Conservation (phyloP, 2,113 vertebrate genomes). For the Xenopus borealis region DNA sequence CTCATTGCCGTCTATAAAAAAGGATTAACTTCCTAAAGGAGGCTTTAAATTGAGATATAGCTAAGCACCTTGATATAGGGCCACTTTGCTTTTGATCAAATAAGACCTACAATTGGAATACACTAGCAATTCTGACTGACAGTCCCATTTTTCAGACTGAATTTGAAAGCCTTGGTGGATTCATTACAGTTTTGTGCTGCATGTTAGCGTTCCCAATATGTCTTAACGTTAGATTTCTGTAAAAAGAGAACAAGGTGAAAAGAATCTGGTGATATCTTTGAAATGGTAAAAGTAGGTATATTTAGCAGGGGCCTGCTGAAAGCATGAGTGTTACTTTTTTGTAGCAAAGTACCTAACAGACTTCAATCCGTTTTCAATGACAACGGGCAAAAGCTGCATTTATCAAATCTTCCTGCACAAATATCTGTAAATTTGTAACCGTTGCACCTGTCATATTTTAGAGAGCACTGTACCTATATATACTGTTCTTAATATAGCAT, state of each 20-base stretch:
- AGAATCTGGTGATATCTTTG: conserved; percentile 2
- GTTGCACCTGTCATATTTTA: too few relatives aligned
- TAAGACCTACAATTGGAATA: conserved; percentile 8
- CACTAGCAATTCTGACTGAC: conserved; percentile 6
- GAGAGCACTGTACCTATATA: too few relatives aligned
- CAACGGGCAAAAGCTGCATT: neutral
- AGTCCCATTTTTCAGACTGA: conserved; percentile 21
- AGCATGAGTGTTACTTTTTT: neutral
- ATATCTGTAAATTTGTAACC: too few relatives aligned
- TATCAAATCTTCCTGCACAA: too few relatives aligned
- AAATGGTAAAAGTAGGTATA: neutral
- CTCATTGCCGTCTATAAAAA: neutral
- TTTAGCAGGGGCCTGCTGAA: neutral
- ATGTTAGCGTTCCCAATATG: conserved; percentile 24
- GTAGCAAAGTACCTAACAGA: neutral
- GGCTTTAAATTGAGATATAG: neutral
- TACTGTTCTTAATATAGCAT: too few relatives aligned
- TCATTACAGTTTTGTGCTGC: conserved; percentile 14
- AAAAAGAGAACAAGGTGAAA: neutral
- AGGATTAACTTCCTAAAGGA: neutral
- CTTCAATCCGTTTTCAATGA: neutral
- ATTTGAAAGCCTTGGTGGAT: conserved; percentile 17
- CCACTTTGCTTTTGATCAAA: conserved; percentile 5
- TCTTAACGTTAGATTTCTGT: neutral
- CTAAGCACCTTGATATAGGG: conserved; percentile 4